These are phyloP conservation scores for Pelodiscus sinensis DNA, from an alignment of 2,113 vertebrate species.

Conservation along the genomic window DNA sequence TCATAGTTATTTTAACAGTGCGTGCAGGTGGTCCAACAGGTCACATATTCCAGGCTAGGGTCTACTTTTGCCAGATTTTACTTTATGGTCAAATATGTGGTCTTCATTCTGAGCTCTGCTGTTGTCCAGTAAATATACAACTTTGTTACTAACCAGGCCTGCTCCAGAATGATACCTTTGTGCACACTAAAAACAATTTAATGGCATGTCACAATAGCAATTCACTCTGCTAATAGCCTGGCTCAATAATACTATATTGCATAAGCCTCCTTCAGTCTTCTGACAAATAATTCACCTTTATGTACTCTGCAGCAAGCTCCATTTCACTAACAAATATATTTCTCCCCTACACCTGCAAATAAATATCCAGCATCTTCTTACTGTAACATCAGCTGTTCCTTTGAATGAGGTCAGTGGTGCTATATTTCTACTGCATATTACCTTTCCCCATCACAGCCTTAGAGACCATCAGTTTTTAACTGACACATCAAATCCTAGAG, in stretches of 20 bases:
- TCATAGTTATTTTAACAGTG: not conserved
- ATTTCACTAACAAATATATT: slow-evolving; percentile 88
- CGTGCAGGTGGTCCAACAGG: not conserved
- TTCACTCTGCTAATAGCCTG: slow-evolving; percentile 86
- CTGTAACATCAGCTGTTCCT: slow-evolving; percentile 73
- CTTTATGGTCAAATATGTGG: slow-evolving; percentile 73
- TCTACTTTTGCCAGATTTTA: slow-evolving; percentile 41
- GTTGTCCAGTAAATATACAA: slow-evolving; percentile 87
- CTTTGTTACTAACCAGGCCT: slow-evolving; percentile 83
- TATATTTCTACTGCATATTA: slow-evolving; percentile 59
- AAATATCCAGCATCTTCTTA: slow-evolving; percentile 75
- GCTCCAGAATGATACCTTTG: slow-evolving; percentile 84
- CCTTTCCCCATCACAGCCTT: slow-evolving; percentile 21
- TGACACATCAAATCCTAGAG: slow-evolving; percentile 58
- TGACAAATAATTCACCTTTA: slow-evolving; percentile 87
- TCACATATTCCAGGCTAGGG: slow-evolving; percentile 20
- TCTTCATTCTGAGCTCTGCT: slow-evolving; percentile 78
- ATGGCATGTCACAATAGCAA: slow-evolving; percentile 87
- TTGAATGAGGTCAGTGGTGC: slow-evolving; percentile 71
- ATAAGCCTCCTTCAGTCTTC: slow-evolving; percentile 82
- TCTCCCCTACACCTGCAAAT: slow-evolving; percentile 79
- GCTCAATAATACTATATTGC: slow-evolving; percentile 85
- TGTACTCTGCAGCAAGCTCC: slow-evolving; percentile 82
- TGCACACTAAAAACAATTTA: slow-evolving; percentile 89
- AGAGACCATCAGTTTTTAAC: slow-evolving; percentile 50